Evolutionary conservation across 1,140 invertebrate species (phyloP), one percentile per base, ranked within the genome.

Genomic region (Lysiphlebus fabarum): DNA sequence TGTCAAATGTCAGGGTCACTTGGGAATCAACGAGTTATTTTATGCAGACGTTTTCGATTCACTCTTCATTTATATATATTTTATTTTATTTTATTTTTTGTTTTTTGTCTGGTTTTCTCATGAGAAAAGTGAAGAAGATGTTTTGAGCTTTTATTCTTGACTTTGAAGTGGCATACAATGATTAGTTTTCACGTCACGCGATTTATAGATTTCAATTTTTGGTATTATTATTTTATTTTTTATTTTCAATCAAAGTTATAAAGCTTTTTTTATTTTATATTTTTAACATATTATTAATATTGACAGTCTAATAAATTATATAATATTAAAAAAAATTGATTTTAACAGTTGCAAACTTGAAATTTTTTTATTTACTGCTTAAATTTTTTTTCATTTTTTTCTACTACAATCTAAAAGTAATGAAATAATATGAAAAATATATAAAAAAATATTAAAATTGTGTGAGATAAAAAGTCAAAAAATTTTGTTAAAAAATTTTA

Each of bases 181-280:
- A 41, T 53, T 53, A 40, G 51, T 41, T 53, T 53, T 42, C 51
- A 53, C 51, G 51, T 53, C 51, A 53, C 51, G 51, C 51, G 51
- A 53, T 53, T n/a, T 11, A 4, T 12, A n/a, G 51, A 53, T 53
- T 51, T 34, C 10, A n/a, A 53, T 37, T 37, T 53, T 41, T 53
- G 9, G 41, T 12, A 38, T 53, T 42, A 53, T 38, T 14, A 53
- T 38, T 7, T 11, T 5, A 17, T 26, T 17, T 26, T 26, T 1
- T 4, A 26, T 26, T 26, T 4, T 26, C 17, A 26, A 26, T 26
- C 17, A 26, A 26, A 26, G 17, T 26, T 26, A 4, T 26, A 26
- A 41, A 41, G 11, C 5, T 7, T 41, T 41, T 41, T 41, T 41
- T 41, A 3, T 41, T 4, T 3, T 41, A 7, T 41, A 9, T 41